phyloP scores from a whole-genome alignment of 30 jellyfish, hydroid and myxozoan genomes.

The Aurelia aurita region DNA sequence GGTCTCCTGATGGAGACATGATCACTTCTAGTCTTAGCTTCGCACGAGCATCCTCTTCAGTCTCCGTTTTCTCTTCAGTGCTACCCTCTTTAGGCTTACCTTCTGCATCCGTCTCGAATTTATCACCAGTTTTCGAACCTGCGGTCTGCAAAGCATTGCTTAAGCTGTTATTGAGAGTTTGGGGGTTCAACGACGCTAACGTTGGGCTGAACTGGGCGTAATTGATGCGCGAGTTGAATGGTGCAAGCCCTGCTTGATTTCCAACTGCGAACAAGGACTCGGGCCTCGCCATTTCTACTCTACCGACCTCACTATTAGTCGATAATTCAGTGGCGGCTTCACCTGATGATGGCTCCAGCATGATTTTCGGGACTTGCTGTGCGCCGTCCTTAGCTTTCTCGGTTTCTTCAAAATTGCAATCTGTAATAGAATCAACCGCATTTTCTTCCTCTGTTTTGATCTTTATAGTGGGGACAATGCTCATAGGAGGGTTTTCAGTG shows the following conservation, averaged over 20 bases:
- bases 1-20: slow-evolving; percentile 20
- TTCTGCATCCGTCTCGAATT: slow-evolving; percentile 40
- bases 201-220: slow-evolving; percentile 91
- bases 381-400: slow-evolving; percentile 49
- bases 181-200: slow-evolving; percentile 70
- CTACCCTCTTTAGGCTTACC: slow-evolving; percentile 10
- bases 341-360: slow-evolving; percentile 47
- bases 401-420: slow-evolving; percentile 75
- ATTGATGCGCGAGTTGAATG: slow-evolving; percentile 51
- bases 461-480: slow-evolving; percentile 3
- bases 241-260: slow-evolving; percentile 54
- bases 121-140: slow-evolving; percentile 21
- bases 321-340: slow-evolving; percentile 51
- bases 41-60: slow-evolving; percentile 49
- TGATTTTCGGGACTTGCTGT: slow-evolving; percentile 61
- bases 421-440: slow-evolving; percentile 83
- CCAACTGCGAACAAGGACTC: slow-evolving; percentile 44
- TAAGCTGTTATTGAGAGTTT: slow-evolving; percentile 75
- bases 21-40: slow-evolving; percentile 37
- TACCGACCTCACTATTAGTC: slow-evolving; percentile 15
- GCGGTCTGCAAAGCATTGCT: slow-evolving; percentile 72
- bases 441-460: slow-evolving; percentile 74
- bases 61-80: slow-evolving; percentile 9
- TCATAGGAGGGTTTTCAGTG: not conserved
- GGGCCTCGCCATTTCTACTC: slow-evolving; percentile 46